Base-by-base conservation (phyloP, 2,113 vertebrate species). In the Orientallactaga bullata region DNA sequence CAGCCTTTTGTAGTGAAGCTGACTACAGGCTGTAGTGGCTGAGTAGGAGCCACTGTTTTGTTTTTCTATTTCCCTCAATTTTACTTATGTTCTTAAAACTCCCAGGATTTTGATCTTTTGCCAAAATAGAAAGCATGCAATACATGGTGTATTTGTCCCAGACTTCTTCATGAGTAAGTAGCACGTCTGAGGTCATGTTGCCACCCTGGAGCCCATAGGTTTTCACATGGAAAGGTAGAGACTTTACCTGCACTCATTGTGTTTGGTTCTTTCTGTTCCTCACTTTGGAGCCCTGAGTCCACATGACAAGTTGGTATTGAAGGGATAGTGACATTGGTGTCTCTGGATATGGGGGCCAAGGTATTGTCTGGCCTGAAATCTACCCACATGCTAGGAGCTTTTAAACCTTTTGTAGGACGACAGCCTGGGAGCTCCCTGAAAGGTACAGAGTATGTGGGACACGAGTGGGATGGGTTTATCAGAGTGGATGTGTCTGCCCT, bases 71-170 rank as follows among this genome's bases (percentile, higher is more conserved):
- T 90, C 13, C 55, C 55, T 80, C 20, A 85, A 5, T 69, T 95
- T 96, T 88, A 89, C 90, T 94, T 5, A 0, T 89, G 78, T 92
- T 86, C n/a, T 84, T 55, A n/a, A 91, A 65, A 37, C 17, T 94
- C 72, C 24, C 21, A n/a, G 42, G 47, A n/a, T 21, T 88, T 83
- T n/a, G 24, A 24, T 93, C 51, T 91, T 94, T 96, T 97, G 95
- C 89, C 97, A 96, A 90, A 95, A 80, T 76, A 77, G 65, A 76
- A 47, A 85, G 65, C n/a, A 30, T 23, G 37, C 4, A 8, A 58
- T 15, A 20, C 51, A 7, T 7, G 24, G 42, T 17, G 0, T 7
- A 61, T 24, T 71, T 55, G 69, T 15, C 26, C 11, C 1, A 7
- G 17, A 23, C 16, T 16, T 24, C n/a, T n/a, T 26, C 42, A 11